Percentiles rank a stretch among this genome's conserved stretches.
These are phyloP conservation scores for Ammospiza caudacuta DNA, from an alignment of 2,113 vertebrate genomes.

Conservation along the genomic window DNA sequence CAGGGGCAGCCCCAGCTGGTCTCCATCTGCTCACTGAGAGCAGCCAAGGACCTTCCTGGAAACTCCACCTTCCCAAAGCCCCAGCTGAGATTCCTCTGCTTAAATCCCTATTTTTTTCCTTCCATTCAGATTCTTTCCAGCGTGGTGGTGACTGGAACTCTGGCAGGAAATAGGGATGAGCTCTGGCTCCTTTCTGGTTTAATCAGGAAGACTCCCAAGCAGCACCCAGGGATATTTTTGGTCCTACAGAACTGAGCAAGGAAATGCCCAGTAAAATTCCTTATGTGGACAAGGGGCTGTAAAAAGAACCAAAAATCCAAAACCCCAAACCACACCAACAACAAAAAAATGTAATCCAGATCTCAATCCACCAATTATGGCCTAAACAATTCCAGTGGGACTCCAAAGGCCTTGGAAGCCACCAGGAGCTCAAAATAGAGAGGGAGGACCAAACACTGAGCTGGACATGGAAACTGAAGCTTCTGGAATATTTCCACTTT, in stretches of 20 bases:
- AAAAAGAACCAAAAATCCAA: neutral
- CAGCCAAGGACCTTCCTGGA: neutral
- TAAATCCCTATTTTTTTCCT: neutral
- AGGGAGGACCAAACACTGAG: neutral
- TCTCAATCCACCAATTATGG: neutral
- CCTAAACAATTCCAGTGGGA: neutral
- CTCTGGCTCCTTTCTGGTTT: neutral
- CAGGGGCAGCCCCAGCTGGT: neutral
- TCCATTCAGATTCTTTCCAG: neutral
- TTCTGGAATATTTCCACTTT: neutral
- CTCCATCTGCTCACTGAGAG: neutral
- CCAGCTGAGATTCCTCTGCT: neutral
- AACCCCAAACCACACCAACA: neutral
- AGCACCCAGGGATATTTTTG: neutral
- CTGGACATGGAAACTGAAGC: neutral
- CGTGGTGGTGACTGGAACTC: neutral
- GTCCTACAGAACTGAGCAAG: neutral
- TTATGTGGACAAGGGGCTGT: neutral
- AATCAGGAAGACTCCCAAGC: neutral
- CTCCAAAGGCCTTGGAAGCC: neutral
- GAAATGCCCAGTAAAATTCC: neutral
- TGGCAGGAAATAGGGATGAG: neutral
- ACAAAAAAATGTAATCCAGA: neutral
- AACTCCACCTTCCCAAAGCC: neutral
- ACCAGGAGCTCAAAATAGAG: neutral